phyloP scores from a whole-genome alignment of 2,113 vertebrate genomes.

The Thomomys bottae region DNA sequence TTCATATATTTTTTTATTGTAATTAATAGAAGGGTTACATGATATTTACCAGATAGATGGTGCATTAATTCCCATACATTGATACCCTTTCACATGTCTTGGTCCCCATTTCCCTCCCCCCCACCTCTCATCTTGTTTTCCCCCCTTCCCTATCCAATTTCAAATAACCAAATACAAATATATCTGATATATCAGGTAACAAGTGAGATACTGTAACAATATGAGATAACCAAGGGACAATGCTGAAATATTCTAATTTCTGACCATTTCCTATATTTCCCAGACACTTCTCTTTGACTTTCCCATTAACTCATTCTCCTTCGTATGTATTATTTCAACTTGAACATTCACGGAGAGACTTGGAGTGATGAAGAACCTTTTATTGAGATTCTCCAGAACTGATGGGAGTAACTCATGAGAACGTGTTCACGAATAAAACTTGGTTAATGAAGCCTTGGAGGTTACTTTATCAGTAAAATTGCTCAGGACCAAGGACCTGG shows the following conservation, averaged over 20 bases:
- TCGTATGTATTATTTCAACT: conserved; percentile 19
- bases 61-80: too few relatives aligned
- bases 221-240: too few relatives aligned
- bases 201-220: too few relatives aligned
- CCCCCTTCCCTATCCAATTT: too few relatives aligned
- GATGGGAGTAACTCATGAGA: background rate
- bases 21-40: too few relatives aligned
- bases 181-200: too few relatives aligned
- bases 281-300: background rate
- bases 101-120: too few relatives aligned
- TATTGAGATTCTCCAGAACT: conserved; percentile 4
- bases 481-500: background rate
- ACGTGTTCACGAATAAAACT: conserved; percentile 22
- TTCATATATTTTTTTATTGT: too few relatives aligned
- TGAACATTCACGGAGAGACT: background rate
- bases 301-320: background rate
- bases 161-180: too few relatives aligned
- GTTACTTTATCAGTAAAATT: background rate
- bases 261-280: background rate
- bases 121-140: too few relatives aligned
- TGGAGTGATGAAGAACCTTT: background rate
- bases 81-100: too few relatives aligned
- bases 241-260: background rate
- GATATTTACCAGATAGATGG: too few relatives aligned
- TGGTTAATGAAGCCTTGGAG: background rate